Conservation (phyloP, 2,113 vertebrate species). For the Macaca mulatta region DNA sequence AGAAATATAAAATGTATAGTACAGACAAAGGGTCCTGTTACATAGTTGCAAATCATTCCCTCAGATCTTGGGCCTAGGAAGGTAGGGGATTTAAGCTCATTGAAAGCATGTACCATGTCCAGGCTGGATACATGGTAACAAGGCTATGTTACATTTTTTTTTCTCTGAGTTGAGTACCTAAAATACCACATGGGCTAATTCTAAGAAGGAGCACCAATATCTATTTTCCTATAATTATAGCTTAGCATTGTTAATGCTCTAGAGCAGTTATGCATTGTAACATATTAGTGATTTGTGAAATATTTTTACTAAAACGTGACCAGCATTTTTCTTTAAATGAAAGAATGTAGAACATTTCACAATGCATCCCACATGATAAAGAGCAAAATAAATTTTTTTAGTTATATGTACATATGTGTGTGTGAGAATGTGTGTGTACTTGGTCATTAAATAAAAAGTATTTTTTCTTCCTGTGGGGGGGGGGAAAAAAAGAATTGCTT, state of each 20-base stretch:
- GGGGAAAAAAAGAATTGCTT: too few relatives aligned
- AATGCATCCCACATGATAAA: neutral
- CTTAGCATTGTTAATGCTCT: neutral
- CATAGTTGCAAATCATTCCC: neutral
- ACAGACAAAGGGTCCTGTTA: neutral
- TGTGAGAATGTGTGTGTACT: neutral
- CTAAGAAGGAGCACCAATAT: neutral
- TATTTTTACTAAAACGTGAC: neutral
- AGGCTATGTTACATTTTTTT: neutral
- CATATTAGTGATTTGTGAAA: neutral
- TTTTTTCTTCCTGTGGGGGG: neutral
- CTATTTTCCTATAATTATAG: neutral
- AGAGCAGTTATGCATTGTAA: neutral
- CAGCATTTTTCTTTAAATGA: neutral
- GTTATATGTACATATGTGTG: neutral
- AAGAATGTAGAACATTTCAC: neutral
- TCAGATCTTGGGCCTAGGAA: neutral
- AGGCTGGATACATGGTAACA: neutral
- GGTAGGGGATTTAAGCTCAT: neutral
- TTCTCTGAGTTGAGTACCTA: neutral
- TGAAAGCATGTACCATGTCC: neutral
- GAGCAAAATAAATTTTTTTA: neutral
- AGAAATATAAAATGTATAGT: neutral
- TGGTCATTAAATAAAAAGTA: conserved; percentile 27
- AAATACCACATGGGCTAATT: neutral